Base-by-base conservation (phyloP, 1,140 invertebrate genomes). In the Scaptomyza montana region DNA sequence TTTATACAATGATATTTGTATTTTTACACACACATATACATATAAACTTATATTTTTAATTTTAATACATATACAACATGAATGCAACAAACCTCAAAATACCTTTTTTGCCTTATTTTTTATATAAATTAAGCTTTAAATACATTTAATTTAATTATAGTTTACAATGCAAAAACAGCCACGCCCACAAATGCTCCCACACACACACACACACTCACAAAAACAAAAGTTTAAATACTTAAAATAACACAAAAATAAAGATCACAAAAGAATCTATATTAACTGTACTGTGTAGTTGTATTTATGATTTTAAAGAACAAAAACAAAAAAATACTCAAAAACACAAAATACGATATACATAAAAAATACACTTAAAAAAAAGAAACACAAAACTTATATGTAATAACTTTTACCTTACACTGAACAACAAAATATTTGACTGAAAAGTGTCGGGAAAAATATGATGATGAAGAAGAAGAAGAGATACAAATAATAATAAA, bases 391-490 rank as follows among this genome's bases (percentile, higher is more conserved):
- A 16, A 43, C 53, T 55, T 36, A 55, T 65, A 55, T 70, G 51
- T 70, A 69, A 62, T 69, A 81, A 72, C 79, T 82, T 78, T 78
- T 81, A 76, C 78, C 79, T 89, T 79, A 82, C 84, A 84, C 79
- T 74, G 84, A 87, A 87, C 64, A 74, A 77, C 53, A 86, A 79
- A 73, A 84, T 72, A 89, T 74, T 89, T 89, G 85, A 89, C 85
- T 89, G 85, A 89, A 86, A 89, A 82, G 80, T 89, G 77, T 89
- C 77, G 84, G 79, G 80, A 64, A 69, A 69, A 78, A 70, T 62
- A 82, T 62, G 49, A 45, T 5, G 16, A 36, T 2, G 8, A 36
- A 36, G 33, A 36, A 36, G 33, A 8, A 69, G 55, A 65, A 63
- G 64, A 85, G 61, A 74, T 56, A 79, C 65, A 73, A 74, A 77